These are phyloP conservation scores for Ricordea florida DNA, from an alignment of 92 coral and sea anemone genomes.

Conservation along the genomic window DNA sequence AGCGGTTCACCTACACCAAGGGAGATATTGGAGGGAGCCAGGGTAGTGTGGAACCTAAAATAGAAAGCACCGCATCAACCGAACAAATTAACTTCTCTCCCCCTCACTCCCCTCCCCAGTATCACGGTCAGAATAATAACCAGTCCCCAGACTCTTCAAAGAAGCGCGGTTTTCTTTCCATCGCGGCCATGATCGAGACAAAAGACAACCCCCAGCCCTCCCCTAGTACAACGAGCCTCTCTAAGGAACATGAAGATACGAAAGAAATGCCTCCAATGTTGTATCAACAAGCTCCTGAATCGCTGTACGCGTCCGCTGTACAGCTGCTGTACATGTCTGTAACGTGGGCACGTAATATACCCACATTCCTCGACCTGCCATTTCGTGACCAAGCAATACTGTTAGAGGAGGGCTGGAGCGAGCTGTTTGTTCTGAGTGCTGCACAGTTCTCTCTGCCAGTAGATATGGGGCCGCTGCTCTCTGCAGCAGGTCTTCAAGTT, in stretches of 20 bases:
- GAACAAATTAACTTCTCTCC: slow-evolving; percentile 41
- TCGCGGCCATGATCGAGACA: slow-evolving; percentile 66
- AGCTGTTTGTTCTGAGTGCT: slow-evolving; percentile 92
- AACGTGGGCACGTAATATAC: slow-evolving; percentile 98
- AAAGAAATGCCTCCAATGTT: slow-evolving; percentile 36
- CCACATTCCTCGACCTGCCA: slow-evolving; percentile 96
- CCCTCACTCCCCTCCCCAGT: slow-evolving; percentile 60
- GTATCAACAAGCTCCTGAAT: slow-evolving; percentile 53
- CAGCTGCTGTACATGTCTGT: slow-evolving; percentile 98
- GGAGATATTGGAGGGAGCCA: slow-evolving; percentile 1
- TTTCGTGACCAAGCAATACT: slow-evolving; percentile 98
- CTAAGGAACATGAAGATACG: slow-evolving; percentile 6
- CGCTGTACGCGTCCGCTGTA: slow-evolving; percentile 91
- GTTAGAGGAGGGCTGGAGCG: slow-evolving; percentile 99
- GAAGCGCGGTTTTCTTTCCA: slow-evolving; percentile 82
- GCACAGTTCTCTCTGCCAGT: slow-evolving; percentile 93
- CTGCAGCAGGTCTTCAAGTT: slow-evolving; percentile 85
- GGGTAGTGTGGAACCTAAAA: slow-evolving; percentile 6
- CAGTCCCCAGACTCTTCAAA: slow-evolving; percentile 86
- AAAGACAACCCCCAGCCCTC: slow-evolving; percentile 58
- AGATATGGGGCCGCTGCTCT: slow-evolving; percentile 89
- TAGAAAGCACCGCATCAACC: background rate
- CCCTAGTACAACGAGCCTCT: slow-evolving; percentile 20
- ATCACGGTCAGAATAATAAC: slow-evolving; percentile 84
- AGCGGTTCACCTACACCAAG: background rate